phyloP scores from a whole-genome alignment of 2,888 invertebrate species.

The Anodontia alba region DNA sequence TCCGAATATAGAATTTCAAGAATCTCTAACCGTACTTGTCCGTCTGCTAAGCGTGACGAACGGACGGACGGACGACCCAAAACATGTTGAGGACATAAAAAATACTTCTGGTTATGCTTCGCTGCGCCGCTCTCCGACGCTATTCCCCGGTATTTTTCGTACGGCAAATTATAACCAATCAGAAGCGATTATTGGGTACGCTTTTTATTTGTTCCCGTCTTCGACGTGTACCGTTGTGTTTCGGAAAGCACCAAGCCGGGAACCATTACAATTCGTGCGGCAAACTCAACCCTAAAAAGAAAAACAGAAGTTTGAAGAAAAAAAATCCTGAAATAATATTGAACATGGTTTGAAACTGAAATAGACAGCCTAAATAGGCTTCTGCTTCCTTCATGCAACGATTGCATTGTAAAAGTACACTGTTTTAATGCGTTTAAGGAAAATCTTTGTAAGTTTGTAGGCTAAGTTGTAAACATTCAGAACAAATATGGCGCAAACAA shows the following conservation, averaged over 20 bases:
- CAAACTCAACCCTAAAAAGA: not conserved
- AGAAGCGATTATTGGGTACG: not conserved
- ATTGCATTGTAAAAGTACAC: not conserved
- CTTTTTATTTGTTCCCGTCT: not conserved
- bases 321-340: not conserved
- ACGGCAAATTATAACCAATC: not conserved
- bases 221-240: too few relatives aligned
- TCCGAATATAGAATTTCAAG: too few relatives aligned
- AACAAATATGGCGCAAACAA: constrained; percentile 37
- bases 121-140: too few relatives aligned
- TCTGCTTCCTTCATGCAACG: not conserved
- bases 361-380: not conserved
- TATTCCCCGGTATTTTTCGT: too few relatives aligned
- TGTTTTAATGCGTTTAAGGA: not conserved
- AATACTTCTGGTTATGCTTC: too few relatives aligned
- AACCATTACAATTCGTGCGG: not conserved
- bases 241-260: not conserved
- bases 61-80: too few relatives aligned
- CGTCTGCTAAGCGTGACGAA: too few relatives aligned
- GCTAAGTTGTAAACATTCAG: not conserved
- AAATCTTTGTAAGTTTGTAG: not conserved
- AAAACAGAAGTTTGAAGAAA: not conserved
- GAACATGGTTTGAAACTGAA: not conserved
- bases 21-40: too few relatives aligned
- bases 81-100: too few relatives aligned